phyloP scores from a whole-genome alignment of 2,888 invertebrate genomes.

The Caradrina kadenii region DNA sequence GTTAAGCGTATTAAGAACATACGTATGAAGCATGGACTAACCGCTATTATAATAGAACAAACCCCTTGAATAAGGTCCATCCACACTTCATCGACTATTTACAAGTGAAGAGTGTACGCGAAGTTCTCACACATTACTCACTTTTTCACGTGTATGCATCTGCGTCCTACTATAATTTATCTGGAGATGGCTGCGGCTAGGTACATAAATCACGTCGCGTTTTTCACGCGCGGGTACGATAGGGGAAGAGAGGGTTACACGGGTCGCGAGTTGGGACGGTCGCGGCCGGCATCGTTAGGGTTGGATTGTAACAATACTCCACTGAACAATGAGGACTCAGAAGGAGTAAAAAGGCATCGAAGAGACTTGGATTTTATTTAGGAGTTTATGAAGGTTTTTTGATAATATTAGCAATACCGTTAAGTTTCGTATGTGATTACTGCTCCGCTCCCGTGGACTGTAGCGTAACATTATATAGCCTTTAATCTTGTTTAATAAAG shows the following conservation, averaged over 20 bases:
- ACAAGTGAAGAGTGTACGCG: slow-evolving; percentile 2
- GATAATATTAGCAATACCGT: background rate
- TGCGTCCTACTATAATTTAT: slow-evolving; percentile 82
- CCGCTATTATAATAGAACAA: background rate
- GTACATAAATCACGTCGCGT: slow-evolving; percentile 83
- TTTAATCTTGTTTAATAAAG: too few relatives aligned
- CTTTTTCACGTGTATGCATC: slow-evolving; percentile 81
- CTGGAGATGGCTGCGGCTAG: slow-evolving; percentile 80
- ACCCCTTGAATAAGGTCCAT: background rate
- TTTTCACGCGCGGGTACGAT: slow-evolving; percentile 76
- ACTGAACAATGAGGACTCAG: background rate
- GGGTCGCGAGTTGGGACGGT: slow-evolving; percentile 35
- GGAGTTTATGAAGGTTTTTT: background rate
- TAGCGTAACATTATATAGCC: too few relatives aligned
- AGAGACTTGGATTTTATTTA: too few relatives aligned
- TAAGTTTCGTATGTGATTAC: too few relatives aligned
- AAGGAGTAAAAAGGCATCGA: background rate
- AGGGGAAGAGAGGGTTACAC: slow-evolving; percentile 63
- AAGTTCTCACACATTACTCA: slow-evolving; percentile 72
- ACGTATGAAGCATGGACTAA: too few relatives aligned
- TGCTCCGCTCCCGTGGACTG: too few relatives aligned
- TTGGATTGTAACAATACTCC: slow-evolving; percentile 16
- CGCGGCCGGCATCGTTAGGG: slow-evolving; percentile 24
- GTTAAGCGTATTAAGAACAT: too few relatives aligned
- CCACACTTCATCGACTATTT: slow-evolving; percentile 5